phyloP scores from a whole-genome alignment of 37 sponge, comb jelly and placozoan genomes.

The Bolinopsis microptera region DNA sequence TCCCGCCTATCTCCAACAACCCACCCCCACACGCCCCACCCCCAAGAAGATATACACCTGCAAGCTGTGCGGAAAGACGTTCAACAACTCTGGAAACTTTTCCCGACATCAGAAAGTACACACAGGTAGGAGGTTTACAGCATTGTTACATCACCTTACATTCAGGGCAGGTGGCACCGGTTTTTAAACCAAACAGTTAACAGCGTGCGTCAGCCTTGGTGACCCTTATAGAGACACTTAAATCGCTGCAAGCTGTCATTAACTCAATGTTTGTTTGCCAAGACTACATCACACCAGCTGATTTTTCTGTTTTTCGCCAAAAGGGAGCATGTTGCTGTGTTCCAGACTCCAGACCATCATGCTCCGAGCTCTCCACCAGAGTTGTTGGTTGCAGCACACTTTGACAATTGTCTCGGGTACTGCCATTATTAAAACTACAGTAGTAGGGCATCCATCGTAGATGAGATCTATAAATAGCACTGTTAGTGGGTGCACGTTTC shows the following conservation, averaged over 20 bases:
- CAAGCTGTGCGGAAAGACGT: constrained; percentile 51
- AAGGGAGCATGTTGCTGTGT: neutral
- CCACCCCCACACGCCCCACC: neutral
- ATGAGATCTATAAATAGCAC: neutral
- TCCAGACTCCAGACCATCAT: neutral
- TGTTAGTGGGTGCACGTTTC: neutral
- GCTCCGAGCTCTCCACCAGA: no score
- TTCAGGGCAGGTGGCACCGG: neutral
- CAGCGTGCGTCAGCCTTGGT: neutral
- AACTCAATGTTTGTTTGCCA: neutral
- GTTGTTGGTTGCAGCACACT: no score
- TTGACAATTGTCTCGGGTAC: neutral
- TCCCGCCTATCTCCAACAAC: neutral
- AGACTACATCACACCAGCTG: neutral
- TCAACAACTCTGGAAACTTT: constrained; percentile 50
- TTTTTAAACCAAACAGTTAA: neutral
- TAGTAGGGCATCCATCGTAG: neutral
- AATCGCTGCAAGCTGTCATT: neutral
- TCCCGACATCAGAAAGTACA: constrained; percentile 58
- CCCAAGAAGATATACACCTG: constrained; percentile 61
- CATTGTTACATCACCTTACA: neutral
- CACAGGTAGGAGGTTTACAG: neutral
- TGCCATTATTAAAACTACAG: neutral
- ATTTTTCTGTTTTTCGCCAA: neutral
- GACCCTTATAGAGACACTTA: neutral